These are phyloP conservation scores for Apaloderma vittatum DNA, from an alignment of 2,113 vertebrate genomes.

Conservation along the genomic window DNA sequence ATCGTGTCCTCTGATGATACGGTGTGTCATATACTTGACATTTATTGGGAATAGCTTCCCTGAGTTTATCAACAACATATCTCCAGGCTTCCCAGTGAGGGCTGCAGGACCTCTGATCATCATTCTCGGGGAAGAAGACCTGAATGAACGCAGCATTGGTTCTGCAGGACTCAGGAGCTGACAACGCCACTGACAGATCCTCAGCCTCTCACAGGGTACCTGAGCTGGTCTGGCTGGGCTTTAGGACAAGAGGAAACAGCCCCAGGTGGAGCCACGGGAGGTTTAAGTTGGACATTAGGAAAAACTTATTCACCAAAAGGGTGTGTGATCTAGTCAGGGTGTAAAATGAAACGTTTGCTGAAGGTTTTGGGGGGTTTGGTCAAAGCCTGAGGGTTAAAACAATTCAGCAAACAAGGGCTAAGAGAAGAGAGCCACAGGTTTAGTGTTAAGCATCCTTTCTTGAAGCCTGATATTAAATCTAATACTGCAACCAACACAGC, in stretches of 20 bases:
- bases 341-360: neutral
- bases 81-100: neutral
- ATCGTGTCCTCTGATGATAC: neutral
- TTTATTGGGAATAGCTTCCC: neutral
- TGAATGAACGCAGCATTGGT: neutral
- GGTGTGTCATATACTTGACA: neutral
- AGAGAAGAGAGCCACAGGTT: neutral
- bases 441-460: neutral
- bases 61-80: neutral
- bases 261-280: no score
- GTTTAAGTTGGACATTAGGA: no score
- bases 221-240: neutral
- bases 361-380: neutral
- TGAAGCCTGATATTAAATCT: neutral
- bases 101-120: neutral
- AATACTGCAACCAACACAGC: neutral
- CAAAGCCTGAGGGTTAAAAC: neutral
- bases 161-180: neutral
- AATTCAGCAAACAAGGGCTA: neutral
- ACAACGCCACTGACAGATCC: accelerated
- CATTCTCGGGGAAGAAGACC: neutral
- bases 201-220: neutral
- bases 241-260: no score
- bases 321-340: neutral
- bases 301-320: no score